These are phyloP conservation scores for Ondatra zibethicus DNA, from an alignment of 2,113 vertebrate genomes.

Conservation along the genomic window DNA sequence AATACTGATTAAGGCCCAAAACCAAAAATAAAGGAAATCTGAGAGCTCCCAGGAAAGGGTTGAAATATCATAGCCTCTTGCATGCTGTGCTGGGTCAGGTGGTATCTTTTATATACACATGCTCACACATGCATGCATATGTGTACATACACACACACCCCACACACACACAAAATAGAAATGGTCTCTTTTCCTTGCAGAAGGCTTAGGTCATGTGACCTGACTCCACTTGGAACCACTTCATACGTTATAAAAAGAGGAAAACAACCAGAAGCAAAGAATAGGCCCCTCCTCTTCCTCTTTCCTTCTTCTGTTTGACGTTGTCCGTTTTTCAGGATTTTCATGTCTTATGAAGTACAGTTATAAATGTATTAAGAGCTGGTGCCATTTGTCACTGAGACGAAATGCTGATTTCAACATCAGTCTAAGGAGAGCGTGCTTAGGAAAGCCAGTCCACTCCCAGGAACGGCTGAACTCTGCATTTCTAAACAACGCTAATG, in stretches of 20 bases:
- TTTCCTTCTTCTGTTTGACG: not conserved
- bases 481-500: not conserved
- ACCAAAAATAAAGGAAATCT: not conserved
- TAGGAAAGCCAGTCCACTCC: not conserved
- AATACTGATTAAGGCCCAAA: not conserved
- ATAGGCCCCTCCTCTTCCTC: not conserved
- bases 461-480: not conserved
- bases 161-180: not conserved
- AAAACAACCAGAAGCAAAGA: not conserved
- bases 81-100: not conserved
- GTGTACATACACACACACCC: not conserved
- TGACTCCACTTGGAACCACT: not conserved
- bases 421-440: not conserved
- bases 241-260: not conserved
- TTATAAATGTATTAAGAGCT: not conserved
- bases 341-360: not conserved
- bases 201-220: not conserved
- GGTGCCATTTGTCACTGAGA: slow-evolving; percentile 13
- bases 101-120: not conserved
- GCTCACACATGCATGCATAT: not conserved
- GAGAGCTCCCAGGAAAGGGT: not conserved
- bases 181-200: not conserved
- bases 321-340: not conserved
- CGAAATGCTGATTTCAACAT: not conserved
- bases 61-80: not conserved